Evolutionary conservation across 2,113 vertebrate species (phyloP), one percentile per base, ranked within the genome.

Genomic region (Sceloporus undulatus): DNA sequence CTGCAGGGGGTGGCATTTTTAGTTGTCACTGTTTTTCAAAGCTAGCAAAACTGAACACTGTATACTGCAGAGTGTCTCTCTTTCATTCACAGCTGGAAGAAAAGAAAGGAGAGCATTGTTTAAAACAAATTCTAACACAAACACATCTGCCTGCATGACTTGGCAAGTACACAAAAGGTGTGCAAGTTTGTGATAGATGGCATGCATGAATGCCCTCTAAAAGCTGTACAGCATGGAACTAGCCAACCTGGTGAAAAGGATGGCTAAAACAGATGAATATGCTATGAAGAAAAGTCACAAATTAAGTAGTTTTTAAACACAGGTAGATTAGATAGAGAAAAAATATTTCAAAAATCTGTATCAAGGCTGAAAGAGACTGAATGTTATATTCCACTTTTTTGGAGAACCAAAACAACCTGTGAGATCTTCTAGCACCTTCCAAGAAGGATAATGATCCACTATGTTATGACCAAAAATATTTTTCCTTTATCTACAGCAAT

Each of bases 1-100:
- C 98, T 70, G 98, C 97, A 1, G 98, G 98, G 1, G 98, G 99
- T 9, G 99, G 99, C 98, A 99, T 99, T 93, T 96, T 95, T 91
- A 89, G 75, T 85, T 5, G 71, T 88, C 40, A 79, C 84, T 70
- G 86, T 54, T 23, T 85, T 82, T 85, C 84, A 5, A 90, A 93
- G 84, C 81, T 87, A 42, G 87, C 6, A 88, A 89, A 84, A 85
- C 80, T 23, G 89, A 91, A 90, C 85, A 88, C 91, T 92, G 93
- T 94, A 92, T 77, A 76, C 92, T 92, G 92, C 92, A 92, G 90
- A 91, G 86, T 87, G 68, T 1, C 79, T 87, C 89, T 86, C 40
- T 25, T 90, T 96, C 94, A 94, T 95, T 94, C 95, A 94, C 95
- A 95, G 95, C 95, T 96, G 93, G 91, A 94, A 82, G 79, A 84